These are phyloP conservation scores for Mus caroli DNA, from an alignment of 2,797 vertebrate species.

Conservation along the genomic window DNA sequence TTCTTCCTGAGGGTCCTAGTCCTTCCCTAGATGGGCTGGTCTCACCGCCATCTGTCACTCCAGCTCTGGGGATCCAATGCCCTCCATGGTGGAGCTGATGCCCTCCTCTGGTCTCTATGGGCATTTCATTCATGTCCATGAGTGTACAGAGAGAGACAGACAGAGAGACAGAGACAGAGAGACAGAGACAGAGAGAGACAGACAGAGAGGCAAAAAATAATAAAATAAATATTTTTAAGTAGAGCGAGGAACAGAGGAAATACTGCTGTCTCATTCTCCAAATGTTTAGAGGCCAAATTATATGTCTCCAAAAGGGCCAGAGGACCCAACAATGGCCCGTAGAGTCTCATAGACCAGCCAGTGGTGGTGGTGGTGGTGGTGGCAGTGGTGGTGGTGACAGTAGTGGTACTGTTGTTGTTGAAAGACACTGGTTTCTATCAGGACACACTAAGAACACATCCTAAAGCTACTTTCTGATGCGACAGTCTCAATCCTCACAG, in stretches of 20 bases:
- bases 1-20: neutral
- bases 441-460: neutral
- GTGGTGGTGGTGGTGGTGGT: neutral
- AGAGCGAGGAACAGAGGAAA: neutral
- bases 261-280: neutral
- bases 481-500: neutral
- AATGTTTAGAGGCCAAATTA: no score
- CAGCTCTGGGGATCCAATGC: neutral
- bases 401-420: neutral
- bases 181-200: no score
- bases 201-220: neutral
- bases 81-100: neutral
- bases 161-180: neutral
- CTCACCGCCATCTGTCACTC: neutral
- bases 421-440: neutral
- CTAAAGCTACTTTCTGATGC: conserved; percentile 26
- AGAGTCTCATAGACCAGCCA: neutral
- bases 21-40: neutral
- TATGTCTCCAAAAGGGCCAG: neutral
- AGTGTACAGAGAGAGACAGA: neutral
- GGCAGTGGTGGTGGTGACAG: neutral
- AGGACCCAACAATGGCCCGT: neutral
- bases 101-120: neutral
- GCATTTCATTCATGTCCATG: neutral
- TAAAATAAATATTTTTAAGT: neutral